Conservation (phyloP, 2,797 vertebrate species). For the Crocidura indochinensis region DNA sequence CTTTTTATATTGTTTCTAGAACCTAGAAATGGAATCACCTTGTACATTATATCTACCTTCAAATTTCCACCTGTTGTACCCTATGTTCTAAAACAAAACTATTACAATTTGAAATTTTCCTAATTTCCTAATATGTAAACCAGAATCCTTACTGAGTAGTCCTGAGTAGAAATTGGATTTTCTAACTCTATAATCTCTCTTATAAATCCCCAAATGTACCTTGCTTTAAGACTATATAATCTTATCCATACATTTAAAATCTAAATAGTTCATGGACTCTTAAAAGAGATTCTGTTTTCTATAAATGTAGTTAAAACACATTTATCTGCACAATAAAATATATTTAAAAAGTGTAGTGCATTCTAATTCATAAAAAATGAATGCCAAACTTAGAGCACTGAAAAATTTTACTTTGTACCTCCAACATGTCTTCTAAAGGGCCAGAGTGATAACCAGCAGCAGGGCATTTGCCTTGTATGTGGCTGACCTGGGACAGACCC, state of each 20-base stretch:
- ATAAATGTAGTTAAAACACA: constrained; percentile 5
- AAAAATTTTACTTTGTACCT: background rate
- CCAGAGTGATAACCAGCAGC: too few relatives aligned
- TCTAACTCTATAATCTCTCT: constrained; percentile 12
- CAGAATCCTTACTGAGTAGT: background rate
- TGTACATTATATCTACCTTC: background rate
- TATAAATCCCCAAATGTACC: background rate
- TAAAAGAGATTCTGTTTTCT: background rate
- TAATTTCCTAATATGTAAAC: background rate
- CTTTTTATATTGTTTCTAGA: constrained; percentile 19
- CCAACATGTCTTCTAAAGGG: background rate
- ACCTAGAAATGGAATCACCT: background rate
- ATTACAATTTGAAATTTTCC: background rate
- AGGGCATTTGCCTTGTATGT: too few relatives aligned
- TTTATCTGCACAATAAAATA: background rate
- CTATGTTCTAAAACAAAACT: background rate
- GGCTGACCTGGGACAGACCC: too few relatives aligned
- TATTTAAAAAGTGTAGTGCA: background rate
- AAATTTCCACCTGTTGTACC: background rate
- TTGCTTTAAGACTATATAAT: background rate
- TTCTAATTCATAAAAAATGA: background rate
- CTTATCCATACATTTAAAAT: constrained; percentile 14
- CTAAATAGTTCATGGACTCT: background rate
- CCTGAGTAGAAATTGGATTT: background rate
- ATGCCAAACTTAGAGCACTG: background rate